Evolutionary conservation across 2,888 invertebrate genomes (phyloP).

Genomic region (Ophion slaviceki): DNA sequence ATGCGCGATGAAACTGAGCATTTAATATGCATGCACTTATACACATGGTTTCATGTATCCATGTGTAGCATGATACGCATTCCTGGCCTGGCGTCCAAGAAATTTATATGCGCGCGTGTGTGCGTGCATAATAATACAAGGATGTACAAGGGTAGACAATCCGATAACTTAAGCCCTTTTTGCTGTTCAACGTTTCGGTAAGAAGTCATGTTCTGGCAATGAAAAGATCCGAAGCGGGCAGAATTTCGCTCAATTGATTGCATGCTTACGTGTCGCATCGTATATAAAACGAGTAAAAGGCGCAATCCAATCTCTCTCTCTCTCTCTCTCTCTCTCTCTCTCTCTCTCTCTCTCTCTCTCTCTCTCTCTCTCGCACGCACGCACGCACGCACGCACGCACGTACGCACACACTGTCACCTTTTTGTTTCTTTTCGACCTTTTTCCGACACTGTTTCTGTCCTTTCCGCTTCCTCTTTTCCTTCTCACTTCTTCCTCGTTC

Average conservation of each 20-base stretch:
- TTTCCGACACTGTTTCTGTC: neutral
- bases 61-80: constrained; percentile 12
- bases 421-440: neutral
- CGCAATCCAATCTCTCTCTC: no score
- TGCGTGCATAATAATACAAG: neutral
- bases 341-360: no score
- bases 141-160: no score
- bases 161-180: no score
- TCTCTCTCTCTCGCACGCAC: neutral
- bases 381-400: neutral
- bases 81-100: no score
- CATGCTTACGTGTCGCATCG: no score
- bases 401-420: neutral
- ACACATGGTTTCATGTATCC: constrained; percentile 11
- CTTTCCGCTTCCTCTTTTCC: neutral
- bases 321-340: no score
- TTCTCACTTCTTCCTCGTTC: neutral
- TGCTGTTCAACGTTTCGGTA: no score
- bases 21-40: neutral
- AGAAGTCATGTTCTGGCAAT: no score
- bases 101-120: neutral
- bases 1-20: constrained; percentile 14
- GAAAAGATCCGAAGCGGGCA: no score
- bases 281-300: no score
- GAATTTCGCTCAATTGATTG: no score